Base-by-base conservation (phyloP, 2,888 invertebrate species). In the Troilus luridus region DNA sequence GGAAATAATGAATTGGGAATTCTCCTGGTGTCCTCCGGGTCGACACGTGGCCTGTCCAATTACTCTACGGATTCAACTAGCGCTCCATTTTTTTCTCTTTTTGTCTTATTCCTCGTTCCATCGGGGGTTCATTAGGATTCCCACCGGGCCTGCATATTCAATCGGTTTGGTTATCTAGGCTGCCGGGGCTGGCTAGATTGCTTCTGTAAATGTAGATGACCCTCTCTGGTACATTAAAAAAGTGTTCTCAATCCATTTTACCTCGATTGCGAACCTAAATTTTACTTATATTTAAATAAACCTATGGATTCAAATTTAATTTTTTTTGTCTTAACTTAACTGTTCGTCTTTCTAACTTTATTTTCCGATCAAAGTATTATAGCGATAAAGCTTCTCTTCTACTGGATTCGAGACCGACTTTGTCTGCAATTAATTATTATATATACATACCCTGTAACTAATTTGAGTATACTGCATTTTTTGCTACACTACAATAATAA, bases 41-140 rank as follows among this genome's bases (percentile, higher is more conserved):
- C 8, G 56, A n/a, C 85, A 85, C 85, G 85, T 85, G 85, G 21
- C 85, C 85, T 58, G 11, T n/a, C 56, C 85, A 85, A 56, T 85
- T 56, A 85, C 56, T 58, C 56, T 21, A 58, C 1, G n/a, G 27
- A 85, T 21, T 85, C 56, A 54, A 85, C 54, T 58, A 27, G n/a
- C 54, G 56, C 9, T 11, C 41, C 41, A 27, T 77, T 77, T 77
- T 12, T 56, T 21, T 21, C 21, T 81, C 54, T 81, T 54, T 81
- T 81, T 81, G 21, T 41, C 56, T 56, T 85, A 85, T 85, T 85
- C 10, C 54, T 41, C 54, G 21, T 67, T 27, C 64, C 67, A 77
- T 27, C 41, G 72, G 27, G 17, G 41, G 72, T 19, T 77, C 41
- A 41, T 77, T 77, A 77, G 72, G 41, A 77, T 77, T 77, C 72